Evolutionary conservation across 1,140 invertebrate species (phyloP).

Genomic region (Halyomorpha halys): DNA sequence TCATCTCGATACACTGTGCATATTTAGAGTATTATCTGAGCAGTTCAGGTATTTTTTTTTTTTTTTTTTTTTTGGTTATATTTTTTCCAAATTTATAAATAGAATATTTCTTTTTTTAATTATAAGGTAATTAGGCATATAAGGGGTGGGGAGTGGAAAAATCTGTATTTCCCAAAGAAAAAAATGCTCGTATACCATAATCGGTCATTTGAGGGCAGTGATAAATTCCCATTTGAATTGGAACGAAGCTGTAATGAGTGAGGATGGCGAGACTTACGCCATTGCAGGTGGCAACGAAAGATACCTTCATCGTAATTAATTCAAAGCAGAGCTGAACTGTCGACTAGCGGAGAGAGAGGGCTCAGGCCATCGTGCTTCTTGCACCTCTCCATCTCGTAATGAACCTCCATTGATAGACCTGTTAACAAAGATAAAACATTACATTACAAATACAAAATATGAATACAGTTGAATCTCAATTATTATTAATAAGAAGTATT

Average conservation of each 20-base stretch:
- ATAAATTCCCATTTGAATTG: too few species aligned
- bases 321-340: conserved; percentile 48
- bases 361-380: conserved; percentile 47
- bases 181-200: conserved; percentile 2
- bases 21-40: too few species aligned
- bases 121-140: not conserved
- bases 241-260: not conserved
- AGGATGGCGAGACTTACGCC: conserved; percentile 5
- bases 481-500: too few species aligned
- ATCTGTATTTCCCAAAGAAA: conserved; percentile 4
- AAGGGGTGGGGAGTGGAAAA: not conserved
- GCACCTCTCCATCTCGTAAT: conserved; percentile 60
- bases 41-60: too few species aligned
- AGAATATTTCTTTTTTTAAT: too few species aligned
- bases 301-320: not conserved
- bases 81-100: too few species aligned
- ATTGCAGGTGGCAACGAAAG: not conserved
- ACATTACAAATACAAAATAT: too few species aligned
- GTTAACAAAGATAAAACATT: not conserved
- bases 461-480: too few species aligned
- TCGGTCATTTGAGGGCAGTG: too few species aligned
- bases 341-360: conserved; percentile 64
- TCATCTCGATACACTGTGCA: too few species aligned
- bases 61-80: too few species aligned
- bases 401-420: conserved; percentile 61